Evolutionary conservation across 2,888 invertebrate genomes (phyloP), one percentile per base, ranked within the genome.

Genomic region (Tholera decimalis): DNA sequence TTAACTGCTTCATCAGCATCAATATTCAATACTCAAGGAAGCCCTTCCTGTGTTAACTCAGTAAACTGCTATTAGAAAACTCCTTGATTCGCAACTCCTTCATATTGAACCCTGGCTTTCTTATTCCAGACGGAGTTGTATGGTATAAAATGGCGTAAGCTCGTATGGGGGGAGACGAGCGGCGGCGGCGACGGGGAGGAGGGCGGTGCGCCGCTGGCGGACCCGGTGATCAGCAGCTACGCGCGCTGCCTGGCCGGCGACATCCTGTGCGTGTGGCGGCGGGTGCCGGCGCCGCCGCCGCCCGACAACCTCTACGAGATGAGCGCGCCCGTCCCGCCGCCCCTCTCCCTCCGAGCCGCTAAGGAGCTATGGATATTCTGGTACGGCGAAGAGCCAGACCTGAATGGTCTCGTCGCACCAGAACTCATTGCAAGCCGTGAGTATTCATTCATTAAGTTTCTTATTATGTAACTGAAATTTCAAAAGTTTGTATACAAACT

Each of bases 311-410:
- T 91, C 80, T 92, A 92, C 91, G 96, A 96, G 57, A 77, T 83
- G 89, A 96, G 94, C 88, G 96, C 96, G 90, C 91, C 94, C 76
- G 94, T 94, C 77, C 95, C 95, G 82, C 97, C 97, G 89, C 98
- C 98, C 80, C 96, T 98, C 86, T 97, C 98, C 85, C 96, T 98
- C 84, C 97, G 97, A 90, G 97, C 98, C 88, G 97, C 98, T 92
- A 99, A 99, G 96, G 99, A 99, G 94, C 97, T 99, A 73, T 99
- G 99, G 99, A 98, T 99, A 93, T 99, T 99, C 96, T 99, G 99
- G 99, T 99, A 99, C 96, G 99, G 99, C 88, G 99, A 99, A 92
- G 98, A 99, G 93, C 99, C 99, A 63, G 98, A 98, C 94, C 96
- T 99, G 77, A 97, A 96, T 86, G 97, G 97, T 70, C 96, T 98